A percentile compares a stretch with the other conserved stretches of the same genome.
phyloP scores from a whole-genome alignment of 1,140 invertebrate species.

The Papilio dardanus region DNA sequence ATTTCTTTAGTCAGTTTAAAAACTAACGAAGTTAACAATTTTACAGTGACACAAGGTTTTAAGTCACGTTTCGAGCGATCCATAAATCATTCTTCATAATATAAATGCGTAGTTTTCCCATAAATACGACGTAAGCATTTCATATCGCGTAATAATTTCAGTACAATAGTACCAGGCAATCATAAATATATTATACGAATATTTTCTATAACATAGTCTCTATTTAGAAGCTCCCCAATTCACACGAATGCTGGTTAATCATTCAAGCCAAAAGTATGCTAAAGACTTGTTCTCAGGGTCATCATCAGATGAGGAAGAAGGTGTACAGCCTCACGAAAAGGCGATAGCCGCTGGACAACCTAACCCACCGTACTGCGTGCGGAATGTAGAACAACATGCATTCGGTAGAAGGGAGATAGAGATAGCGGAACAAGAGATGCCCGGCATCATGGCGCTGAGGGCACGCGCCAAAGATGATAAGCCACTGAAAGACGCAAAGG shows the following conservation, averaged over 20 bases:
- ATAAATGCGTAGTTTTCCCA: neutral
- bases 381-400: conserved; percentile 95
- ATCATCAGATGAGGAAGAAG: conserved; percentile 79
- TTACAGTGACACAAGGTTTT: neutral
- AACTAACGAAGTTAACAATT: neutral
- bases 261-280: no score
- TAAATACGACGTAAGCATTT: neutral
- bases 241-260: no score
- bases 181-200: no score
- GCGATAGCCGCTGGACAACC: conserved; percentile 91
- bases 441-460: conserved; percentile 96
- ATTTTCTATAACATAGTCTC: no score
- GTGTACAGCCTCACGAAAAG: conserved; percentile 91
- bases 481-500: conserved; percentile 96
- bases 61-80: neutral
- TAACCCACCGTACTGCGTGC: conserved; percentile 94
- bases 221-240: no score
- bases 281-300: conserved; percentile 60
- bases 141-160: neutral
- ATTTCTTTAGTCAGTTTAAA: neutral
- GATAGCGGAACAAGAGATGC: conserved; percentile 99
- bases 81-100: neutral
- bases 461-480: conserved; percentile 96
- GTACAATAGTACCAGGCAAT: no score
- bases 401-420: conserved; percentile 98